These are phyloP conservation scores for Ceuthmochares aereus DNA, from an alignment of 2,113 vertebrate species.

Conservation along the genomic window DNA sequence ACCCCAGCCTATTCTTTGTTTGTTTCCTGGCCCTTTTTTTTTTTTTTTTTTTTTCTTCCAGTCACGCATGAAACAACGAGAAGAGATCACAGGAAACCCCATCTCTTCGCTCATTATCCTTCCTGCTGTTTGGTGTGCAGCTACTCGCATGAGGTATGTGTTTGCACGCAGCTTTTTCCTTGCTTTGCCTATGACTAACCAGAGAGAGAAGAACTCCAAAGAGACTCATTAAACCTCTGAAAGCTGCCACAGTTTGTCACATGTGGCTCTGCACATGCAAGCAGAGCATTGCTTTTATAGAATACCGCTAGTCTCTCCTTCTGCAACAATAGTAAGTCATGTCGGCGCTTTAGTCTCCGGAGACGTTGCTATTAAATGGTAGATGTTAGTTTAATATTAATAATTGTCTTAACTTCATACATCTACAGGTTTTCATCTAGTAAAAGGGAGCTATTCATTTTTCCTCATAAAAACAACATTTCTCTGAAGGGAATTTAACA, in stretches of 20 bases:
- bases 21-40: neutral
- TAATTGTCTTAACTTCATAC: conserved; percentile 68
- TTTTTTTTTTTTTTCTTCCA: neutral
- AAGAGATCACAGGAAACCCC: conserved; percentile 2
- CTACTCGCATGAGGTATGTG: neutral
- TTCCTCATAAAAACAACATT: conserved; percentile 69
- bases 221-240: conserved; percentile 60
- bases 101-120: conserved; percentile 23
- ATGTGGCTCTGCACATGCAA: conserved; percentile 25
- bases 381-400: conserved; percentile 72
- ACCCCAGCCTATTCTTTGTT: neutral
- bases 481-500: conserved; percentile 73
- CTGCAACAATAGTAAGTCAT: conserved; percentile 43
- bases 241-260: conserved; percentile 59
- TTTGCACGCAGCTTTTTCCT: conserved; percentile 17
- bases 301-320: conserved; percentile 2
- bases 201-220: conserved; percentile 49
- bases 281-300: conserved; percentile 41
- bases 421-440: conserved; percentile 54
- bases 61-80: neutral
- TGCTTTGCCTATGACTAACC: conserved; percentile 39
- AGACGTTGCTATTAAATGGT: conserved; percentile 57
- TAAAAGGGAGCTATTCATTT: conserved; percentile 62
- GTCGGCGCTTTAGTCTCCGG: conserved; percentile 44
- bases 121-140: conserved; percentile 14